Evolutionary conservation across 2,797 vertebrate genomes (phyloP).

Genomic region (Enoplosus armatus): DNA sequence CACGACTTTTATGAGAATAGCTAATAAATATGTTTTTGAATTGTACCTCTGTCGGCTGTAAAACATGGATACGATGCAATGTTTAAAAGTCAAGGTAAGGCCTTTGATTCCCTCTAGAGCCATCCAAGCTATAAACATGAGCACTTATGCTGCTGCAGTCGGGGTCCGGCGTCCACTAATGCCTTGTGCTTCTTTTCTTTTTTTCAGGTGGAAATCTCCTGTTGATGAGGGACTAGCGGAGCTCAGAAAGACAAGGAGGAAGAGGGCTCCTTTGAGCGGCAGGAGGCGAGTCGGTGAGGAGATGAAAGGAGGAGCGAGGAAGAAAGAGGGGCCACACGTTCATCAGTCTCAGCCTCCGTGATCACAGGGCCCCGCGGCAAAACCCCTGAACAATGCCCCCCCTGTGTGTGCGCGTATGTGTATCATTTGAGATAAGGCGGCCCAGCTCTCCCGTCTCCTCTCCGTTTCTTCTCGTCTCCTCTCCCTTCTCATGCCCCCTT

Average conservation of each 20-base stretch:
- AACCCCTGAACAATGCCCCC: slow-evolving; percentile 76
- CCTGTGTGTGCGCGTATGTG: slow-evolving; percentile 54
- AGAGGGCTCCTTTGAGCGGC: slow-evolving; percentile 56
- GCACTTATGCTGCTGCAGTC: slow-evolving; percentile 4
- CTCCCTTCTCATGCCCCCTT: slow-evolving; percentile 69
- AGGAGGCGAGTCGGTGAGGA: slow-evolving; percentile 43
- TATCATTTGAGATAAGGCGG: slow-evolving; percentile 78
- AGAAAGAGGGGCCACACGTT: slow-evolving; percentile 73
- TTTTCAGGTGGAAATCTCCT: slow-evolving; percentile 20
- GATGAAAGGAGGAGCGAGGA: slow-evolving; percentile 67
- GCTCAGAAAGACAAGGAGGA: slow-evolving; percentile 51
- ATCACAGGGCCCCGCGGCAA: slow-evolving; percentile 79
- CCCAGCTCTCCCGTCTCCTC: no score
- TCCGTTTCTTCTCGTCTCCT: slow-evolving; percentile 56
- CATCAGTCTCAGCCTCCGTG: slow-evolving; percentile 78
- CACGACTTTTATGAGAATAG: neutral
- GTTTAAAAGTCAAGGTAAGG: slow-evolving; percentile 34
- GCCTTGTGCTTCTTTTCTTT: neutral
- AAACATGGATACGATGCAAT: neutral
- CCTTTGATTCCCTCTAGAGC: slow-evolving; percentile 38
- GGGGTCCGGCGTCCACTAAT: neutral
- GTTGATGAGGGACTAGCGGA: slow-evolving; percentile 36
- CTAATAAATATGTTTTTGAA: neutral
- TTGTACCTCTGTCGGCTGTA: neutral
- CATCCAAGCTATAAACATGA: slow-evolving; percentile 9